Evolutionary conservation across 2,888 invertebrate species (phyloP).

Genomic region (Protophormia terraenovae): DNA sequence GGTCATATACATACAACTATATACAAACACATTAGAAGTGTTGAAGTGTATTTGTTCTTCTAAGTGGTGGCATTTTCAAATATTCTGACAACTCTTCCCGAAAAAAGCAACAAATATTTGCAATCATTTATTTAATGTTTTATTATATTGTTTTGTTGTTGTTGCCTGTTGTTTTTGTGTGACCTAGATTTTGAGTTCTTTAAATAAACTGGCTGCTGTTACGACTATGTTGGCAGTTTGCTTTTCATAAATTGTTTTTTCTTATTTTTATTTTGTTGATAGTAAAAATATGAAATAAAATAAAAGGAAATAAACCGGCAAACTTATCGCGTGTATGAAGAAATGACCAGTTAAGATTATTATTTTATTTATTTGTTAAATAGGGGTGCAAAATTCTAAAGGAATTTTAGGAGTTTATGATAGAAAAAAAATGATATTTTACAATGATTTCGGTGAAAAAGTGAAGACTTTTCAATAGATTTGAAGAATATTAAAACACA

Average conservation of each 20-base stretch:
- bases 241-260: constrained; percentile 15
- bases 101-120: constrained; percentile 48
- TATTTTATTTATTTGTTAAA: constrained; percentile 26
- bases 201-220: constrained; percentile 47
- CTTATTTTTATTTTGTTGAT: neutral
- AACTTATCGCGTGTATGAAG: constrained; percentile 46
- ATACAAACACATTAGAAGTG: constrained; percentile 3
- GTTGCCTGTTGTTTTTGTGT: constrained; percentile 1
- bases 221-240: constrained; percentile 38
- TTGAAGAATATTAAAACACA: no score
- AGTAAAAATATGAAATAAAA: constrained; percentile 11
- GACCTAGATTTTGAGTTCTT: constrained; percentile 51
- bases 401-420: no score
- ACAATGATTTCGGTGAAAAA: no score
- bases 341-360: constrained; percentile 35
- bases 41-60: constrained; percentile 16
- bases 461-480: no score
- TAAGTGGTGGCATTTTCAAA: constrained; percentile 46
- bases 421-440: no score
- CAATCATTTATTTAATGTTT: constrained; percentile 53
- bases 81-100: constrained; percentile 24
- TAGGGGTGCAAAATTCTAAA: neutral
- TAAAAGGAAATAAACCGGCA: constrained; percentile 23
- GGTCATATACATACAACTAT: no score
- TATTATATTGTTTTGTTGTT: constrained; percentile 7